Conservation (phyloP, 2,797 vertebrate genomes). For the Hemibagrus guttatus region DNA sequence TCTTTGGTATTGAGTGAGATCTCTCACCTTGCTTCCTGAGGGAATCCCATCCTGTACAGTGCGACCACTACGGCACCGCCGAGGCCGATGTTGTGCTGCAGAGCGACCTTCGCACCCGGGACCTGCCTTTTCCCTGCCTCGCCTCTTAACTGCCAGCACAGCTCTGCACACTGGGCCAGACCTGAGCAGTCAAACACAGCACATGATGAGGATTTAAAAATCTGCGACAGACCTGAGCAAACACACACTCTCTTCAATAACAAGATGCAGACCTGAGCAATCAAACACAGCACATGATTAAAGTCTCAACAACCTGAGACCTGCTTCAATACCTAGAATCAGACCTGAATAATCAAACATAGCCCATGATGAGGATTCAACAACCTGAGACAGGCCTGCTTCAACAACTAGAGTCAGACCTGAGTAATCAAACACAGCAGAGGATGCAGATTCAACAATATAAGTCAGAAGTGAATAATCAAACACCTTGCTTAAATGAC, state of each 20-base stretch:
- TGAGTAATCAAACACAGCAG: conserved; percentile 69
- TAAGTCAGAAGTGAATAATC: too few relatives aligned
- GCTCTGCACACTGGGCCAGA: conserved; percentile 94
- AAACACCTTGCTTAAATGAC: too few relatives aligned
- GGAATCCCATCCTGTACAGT: conserved; percentile 90
- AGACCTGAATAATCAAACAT: too few relatives aligned
- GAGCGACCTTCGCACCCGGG: conserved; percentile 84
- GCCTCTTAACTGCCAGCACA: conserved; percentile 96
- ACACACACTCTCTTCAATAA: too few relatives aligned
- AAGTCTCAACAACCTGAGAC: not conserved
- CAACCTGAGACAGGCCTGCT: not conserved
- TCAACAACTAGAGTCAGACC: conserved; percentile 81
- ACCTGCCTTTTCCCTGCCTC: conserved; percentile 89
- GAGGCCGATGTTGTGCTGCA: conserved; percentile 94
- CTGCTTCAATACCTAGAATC: too few relatives aligned
- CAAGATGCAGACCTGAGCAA: conserved; percentile 10
- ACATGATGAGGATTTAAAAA: not conserved
- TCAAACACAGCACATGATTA: not conserved
- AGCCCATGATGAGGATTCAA: too few relatives aligned
- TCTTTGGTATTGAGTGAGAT: not conserved
- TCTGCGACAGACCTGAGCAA: not conserved
- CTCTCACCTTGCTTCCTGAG: conserved; percentile 72
- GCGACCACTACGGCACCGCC: conserved; percentile 90
- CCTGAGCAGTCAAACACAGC: conserved; percentile 76
- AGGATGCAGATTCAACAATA: not conserved